These are phyloP conservation scores for Silurus glanis DNA, from an alignment of 2,113 vertebrate species.

Conservation along the genomic window DNA sequence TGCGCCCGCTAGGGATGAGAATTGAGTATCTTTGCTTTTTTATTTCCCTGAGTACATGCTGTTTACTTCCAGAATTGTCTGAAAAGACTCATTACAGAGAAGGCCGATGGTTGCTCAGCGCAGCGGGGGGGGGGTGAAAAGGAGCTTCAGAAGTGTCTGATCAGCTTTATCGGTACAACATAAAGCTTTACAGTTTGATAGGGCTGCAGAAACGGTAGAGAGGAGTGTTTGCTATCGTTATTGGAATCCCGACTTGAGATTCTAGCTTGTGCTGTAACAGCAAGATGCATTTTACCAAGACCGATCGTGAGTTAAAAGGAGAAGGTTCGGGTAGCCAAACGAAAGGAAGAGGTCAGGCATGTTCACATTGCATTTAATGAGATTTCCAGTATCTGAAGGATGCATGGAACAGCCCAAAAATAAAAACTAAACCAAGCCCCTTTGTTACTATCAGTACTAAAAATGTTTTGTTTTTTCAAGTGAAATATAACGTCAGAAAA, in stretches of 20 bases:
- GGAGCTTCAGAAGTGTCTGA: constrained; percentile 40
- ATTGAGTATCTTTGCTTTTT: constrained; percentile 33
- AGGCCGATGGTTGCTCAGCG: constrained; percentile 32
- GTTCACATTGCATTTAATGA: neutral
- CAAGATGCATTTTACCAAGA: constrained; percentile 6
- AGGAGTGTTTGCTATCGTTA: neutral
- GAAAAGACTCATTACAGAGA: constrained; percentile 34
- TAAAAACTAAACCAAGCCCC: neutral
- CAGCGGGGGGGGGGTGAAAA: constrained; percentile 27
- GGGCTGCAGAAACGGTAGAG: constrained; percentile 56
- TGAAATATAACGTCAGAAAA: neutral
- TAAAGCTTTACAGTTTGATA: constrained; percentile 60
- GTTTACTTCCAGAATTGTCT: constrained; percentile 30
- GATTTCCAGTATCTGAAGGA: neutral
- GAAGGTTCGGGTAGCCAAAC: neutral
- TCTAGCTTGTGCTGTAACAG: constrained; percentile 11
- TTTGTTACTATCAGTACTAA: neutral
- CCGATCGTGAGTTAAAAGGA: neutral
- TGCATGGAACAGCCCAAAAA: neutral
- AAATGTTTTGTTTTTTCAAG: neutral
- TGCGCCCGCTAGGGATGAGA: constrained; percentile 1
- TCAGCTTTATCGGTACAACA: constrained; percentile 56
- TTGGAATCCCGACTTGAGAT: neutral
- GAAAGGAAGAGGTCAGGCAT: neutral
- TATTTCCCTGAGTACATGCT: constrained; percentile 28